These are phyloP conservation scores for Syngnathus typhle DNA, from an alignment of 2,113 vertebrate genomes.

Conservation along the genomic window DNA sequence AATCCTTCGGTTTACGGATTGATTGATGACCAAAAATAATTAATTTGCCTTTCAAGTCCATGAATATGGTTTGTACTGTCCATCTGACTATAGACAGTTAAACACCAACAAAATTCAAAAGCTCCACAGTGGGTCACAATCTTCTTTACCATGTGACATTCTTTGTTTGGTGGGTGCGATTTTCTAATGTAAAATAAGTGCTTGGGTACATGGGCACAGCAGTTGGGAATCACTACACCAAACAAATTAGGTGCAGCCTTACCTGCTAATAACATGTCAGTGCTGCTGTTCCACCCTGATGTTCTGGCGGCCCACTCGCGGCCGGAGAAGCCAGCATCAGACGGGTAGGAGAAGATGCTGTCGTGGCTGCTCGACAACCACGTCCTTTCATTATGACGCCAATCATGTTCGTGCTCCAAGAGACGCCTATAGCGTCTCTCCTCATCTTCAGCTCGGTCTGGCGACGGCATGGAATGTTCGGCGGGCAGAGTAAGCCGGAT, in stretches of 20 bases:
- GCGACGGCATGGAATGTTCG: not conserved
- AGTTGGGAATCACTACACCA: not conserved
- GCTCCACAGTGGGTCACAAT: too few species aligned
- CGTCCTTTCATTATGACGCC: not conserved
- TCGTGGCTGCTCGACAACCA: constrained; percentile 12
- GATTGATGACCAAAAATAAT: too few species aligned
- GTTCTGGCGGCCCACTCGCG: constrained; percentile 8
- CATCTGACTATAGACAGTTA: too few species aligned
- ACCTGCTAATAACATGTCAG: constrained; percentile 33
- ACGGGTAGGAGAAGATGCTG: constrained; percentile 9
- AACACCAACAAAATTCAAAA: too few species aligned
- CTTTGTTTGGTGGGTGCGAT: too few species aligned
- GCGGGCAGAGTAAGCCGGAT: constrained; percentile 23
- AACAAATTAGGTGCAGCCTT: not conserved
- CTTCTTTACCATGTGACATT: too few species aligned
- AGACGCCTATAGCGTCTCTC: not conserved
- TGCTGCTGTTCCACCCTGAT: constrained; percentile 32
- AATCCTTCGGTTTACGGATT: too few species aligned
- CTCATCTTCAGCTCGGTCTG: not conserved
- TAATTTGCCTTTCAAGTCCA: too few species aligned
- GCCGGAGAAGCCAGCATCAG: not conserved
- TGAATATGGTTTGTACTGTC: too few species aligned
- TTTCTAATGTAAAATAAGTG: too few species aligned
- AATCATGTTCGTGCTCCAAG: not conserved
- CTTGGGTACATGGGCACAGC: too few species aligned